Evolutionary conservation across 2,888 invertebrate genomes (phyloP), one percentile per base, ranked within the genome.

Genomic region (Lochmaea capreae): DNA sequence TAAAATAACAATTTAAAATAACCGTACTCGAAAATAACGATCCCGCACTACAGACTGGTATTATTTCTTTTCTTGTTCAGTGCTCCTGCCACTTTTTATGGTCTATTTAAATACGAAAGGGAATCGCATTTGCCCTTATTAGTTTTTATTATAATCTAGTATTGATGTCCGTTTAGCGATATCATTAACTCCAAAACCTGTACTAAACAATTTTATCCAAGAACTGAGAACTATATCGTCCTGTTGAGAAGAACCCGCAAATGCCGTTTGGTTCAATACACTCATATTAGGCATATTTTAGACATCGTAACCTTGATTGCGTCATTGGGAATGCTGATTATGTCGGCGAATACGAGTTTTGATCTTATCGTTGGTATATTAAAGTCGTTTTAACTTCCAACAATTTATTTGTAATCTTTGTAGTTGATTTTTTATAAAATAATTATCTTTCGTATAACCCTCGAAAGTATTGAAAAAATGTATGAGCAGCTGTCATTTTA

Each of bases 51-150:
- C 16, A 54, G 54, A 54, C 54, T 54, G 16, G 18, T 54, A 18
- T 54, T 54, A 54, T 18, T 18, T 54, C 54, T 54, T 54, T 54
- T 49, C 49, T 49, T 49, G 49, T 49, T 33, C 33, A 63, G 43
- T 49, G 54, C 42, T 70, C 59, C 69, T 71, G 75, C 81, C 72
- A 78, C 80, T 80, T 82, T 81, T 81, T 81, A 76, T 77, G 66
- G 75, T 69, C 80, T 77, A 83, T 83, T 83, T 83, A 82, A 83
- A 83, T 81, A 79, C 80, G 80, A 78, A 63, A 78, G 78, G 74
- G 75, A 77, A 78, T 78, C 65, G 62, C 75, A 74, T 76, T 75
- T 76, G 74, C 76, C 76, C 73, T 78, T 76, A 71, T 71, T 71
- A 46, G 71, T 65, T 71, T 65, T 65, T 65, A 71, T 71, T 71